Conservation (phyloP, 2,888 invertebrate species). For the Netelia virgata region DNA sequence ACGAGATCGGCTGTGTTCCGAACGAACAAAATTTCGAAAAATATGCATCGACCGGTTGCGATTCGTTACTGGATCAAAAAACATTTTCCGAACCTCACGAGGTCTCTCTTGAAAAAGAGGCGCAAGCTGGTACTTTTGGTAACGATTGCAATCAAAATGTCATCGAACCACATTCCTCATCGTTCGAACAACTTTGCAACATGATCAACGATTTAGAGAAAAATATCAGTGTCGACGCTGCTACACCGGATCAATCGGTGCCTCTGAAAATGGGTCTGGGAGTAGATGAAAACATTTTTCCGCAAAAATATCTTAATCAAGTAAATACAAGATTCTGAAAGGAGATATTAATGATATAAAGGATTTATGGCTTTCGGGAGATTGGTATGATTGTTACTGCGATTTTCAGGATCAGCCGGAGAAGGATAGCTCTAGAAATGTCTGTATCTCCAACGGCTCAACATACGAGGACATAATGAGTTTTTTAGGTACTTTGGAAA, state of each 20-base stretch:
- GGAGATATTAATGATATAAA: not conserved
- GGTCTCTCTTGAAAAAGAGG: constrained; percentile 16
- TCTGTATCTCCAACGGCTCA: constrained; percentile 67
- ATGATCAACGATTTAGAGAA: constrained; percentile 79
- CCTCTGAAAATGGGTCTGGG: not conserved
- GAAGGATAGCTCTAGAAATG: constrained; percentile 73
- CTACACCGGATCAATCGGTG: not conserved
- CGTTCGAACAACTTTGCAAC: constrained; percentile 78
- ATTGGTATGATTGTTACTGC: constrained; percentile 2
- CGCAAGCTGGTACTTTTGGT: constrained; percentile 26
- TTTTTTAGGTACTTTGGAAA: constrained; percentile 78
- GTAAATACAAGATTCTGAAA: constrained; percentile 46
- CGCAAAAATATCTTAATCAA: constrained; percentile 67
- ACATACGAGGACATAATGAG: constrained; percentile 81
- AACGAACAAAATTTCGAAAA: constrained; percentile 41
- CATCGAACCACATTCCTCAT: constrained; percentile 75
- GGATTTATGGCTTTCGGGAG: not conserved
- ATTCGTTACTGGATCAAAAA: not conserved
- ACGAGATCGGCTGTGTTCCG: not conserved
- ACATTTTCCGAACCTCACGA: not conserved
- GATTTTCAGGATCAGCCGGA: constrained; percentile 76
- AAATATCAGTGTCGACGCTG: constrained; percentile 60
- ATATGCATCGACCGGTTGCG: not conserved
- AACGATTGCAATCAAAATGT: constrained; percentile 79
- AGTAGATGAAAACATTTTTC: not conserved